These are phyloP conservation scores for Papilio machaon DNA, from an alignment of 1,140 invertebrate species.

Conservation along the genomic window DNA sequence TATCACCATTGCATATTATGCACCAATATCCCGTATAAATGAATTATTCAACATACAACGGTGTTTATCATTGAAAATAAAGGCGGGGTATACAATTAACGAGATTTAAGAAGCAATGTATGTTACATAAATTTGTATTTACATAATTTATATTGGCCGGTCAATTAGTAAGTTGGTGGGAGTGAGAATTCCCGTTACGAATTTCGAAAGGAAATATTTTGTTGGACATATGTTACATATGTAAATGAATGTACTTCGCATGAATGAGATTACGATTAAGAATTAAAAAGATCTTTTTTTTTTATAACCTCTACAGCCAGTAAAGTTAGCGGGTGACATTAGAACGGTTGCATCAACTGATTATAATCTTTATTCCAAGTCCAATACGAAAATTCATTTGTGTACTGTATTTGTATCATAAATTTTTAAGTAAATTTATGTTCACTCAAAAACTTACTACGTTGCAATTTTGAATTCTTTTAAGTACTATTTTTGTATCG, in stretches of 20 bases:
- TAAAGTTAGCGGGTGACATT: not conserved
- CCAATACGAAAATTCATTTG: not conserved
- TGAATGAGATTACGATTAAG: conserved; percentile 21
- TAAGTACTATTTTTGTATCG: too few relatives aligned
- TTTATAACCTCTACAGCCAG: not conserved
- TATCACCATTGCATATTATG: not conserved
- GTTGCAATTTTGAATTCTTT: too few relatives aligned
- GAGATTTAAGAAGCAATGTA: conserved; percentile 31
- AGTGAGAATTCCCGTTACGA: conserved; percentile 14
- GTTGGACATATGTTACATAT: conserved; percentile 7
- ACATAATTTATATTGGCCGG: conserved; percentile 32
- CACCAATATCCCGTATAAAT: conserved; percentile 21
- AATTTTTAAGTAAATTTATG: not conserved
- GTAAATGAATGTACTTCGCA: conserved; percentile 8
- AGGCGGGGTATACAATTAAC: conserved; percentile 21
- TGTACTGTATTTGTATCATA: not conserved
- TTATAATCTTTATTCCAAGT: not conserved
- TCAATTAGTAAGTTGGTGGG: conserved; percentile 20
- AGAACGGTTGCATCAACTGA: not conserved
- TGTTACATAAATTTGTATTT: conserved; percentile 31
- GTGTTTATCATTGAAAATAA: conserved; percentile 23
- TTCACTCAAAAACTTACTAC: too few relatives aligned
- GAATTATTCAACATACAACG: conserved; percentile 26
- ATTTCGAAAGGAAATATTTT: conserved; percentile 20
- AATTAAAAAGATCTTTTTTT: conserved; percentile 9